Evolutionary conservation across 2,113 vertebrate genomes (phyloP).

Genomic region (Leucopsar rothschildi): DNA sequence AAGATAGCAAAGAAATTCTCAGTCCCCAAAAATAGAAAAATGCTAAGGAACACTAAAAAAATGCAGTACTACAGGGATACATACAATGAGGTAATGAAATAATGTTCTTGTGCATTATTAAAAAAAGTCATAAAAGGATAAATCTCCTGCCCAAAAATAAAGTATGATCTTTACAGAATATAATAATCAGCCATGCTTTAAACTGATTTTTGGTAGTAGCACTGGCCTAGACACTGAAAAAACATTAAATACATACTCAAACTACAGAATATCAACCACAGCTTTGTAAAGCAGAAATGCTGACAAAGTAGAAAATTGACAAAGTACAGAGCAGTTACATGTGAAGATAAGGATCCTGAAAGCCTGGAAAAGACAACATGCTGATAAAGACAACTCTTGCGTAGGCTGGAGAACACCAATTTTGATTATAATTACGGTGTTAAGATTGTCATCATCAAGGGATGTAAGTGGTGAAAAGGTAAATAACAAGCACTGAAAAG

Average conservation of each 20-base stretch:
- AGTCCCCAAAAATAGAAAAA: background rate
- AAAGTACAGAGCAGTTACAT: background rate
- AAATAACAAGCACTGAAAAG: background rate
- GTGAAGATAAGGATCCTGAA: background rate
- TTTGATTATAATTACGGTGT: background rate
- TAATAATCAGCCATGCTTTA: background rate
- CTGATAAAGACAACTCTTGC: background rate
- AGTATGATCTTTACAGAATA: background rate
- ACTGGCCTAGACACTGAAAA: background rate
- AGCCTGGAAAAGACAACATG: background rate
- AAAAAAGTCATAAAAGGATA: background rate
- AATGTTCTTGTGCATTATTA: background rate
- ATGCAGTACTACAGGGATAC: background rate
- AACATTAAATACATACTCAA: background rate
- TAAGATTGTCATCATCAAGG: background rate
- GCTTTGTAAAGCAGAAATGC: background rate
- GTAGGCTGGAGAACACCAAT: background rate
- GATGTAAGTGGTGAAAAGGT: background rate
- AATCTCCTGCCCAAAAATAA: background rate
- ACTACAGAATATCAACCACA: background rate
- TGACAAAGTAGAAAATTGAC: background rate
- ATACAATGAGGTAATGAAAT: background rate
- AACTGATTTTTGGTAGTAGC: background rate
- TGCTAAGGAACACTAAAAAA: background rate
- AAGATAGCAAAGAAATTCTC: background rate